phyloP scores from a whole-genome alignment of 2,888 invertebrate genomes.

The Apamea anceps region DNA sequence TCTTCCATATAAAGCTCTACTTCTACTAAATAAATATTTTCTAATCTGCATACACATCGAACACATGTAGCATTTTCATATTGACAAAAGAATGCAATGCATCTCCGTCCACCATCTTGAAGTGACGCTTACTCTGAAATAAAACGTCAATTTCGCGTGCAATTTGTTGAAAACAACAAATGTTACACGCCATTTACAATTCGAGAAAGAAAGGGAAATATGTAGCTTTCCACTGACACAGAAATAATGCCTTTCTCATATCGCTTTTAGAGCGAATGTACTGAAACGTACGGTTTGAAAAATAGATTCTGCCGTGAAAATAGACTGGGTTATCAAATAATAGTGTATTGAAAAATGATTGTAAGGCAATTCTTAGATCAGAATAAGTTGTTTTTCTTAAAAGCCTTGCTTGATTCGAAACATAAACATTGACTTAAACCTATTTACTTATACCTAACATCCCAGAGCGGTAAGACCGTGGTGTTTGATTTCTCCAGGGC shows the following conservation, averaged over 20 bases:
- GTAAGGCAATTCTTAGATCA: background rate
- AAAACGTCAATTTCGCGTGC: constrained; percentile 36
- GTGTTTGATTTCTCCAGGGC: background rate
- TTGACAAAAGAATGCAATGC: constrained; percentile 10
- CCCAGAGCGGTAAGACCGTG: background rate
- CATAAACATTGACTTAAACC: background rate
- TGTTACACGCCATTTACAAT: constrained; percentile 45
- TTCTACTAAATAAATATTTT: background rate
- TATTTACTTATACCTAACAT: no score
- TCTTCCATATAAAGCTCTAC: background rate
- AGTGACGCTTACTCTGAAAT: constrained; percentile 7
- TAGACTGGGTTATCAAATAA: background rate
- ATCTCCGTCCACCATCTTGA: background rate
- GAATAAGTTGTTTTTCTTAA: background rate
- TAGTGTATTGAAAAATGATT: no score
- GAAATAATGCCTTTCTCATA: constrained; percentile 32
- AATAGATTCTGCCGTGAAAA: background rate
- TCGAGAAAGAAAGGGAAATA: constrained; percentile 17
- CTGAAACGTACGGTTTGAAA: constrained; percentile 1
- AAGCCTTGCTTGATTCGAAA: background rate
- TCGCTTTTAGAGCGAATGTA: constrained; percentile 13
- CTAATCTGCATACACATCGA: background rate
- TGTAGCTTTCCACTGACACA: constrained; percentile 9
- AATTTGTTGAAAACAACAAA: constrained; percentile 53
- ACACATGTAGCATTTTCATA: background rate